These are phyloP conservation scores for Xenopus laevis DNA, from an alignment of 2,113 vertebrate genomes.

Conservation along the genomic window DNA sequence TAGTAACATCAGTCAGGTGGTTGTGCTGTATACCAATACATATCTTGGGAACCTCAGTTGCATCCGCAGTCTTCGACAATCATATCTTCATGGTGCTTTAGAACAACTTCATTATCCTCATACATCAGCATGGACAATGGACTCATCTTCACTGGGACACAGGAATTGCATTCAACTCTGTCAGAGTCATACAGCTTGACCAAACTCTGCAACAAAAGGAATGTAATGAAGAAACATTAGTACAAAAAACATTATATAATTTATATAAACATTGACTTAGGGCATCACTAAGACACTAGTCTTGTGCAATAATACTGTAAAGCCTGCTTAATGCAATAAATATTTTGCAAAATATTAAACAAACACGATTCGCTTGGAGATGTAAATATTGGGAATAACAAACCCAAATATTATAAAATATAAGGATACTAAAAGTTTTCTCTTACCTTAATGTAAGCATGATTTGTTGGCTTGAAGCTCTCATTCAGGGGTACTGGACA, in stretches of 20 bases:
- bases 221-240: background rate
- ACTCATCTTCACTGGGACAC: slow-evolving; percentile 73
- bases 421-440: background rate
- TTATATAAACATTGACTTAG: no score
- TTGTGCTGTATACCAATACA: no score
- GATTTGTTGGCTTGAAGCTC: slow-evolving; percentile 81
- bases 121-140: slow-evolving; percentile 81
- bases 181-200: slow-evolving; percentile 73
- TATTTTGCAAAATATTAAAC: no score
- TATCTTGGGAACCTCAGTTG: slow-evolving; percentile 58
- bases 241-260: no score
- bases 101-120: slow-evolving; percentile 71
- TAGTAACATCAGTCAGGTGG: no score
- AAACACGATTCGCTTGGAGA: no score
- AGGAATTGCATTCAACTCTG: slow-evolving; percentile 68
- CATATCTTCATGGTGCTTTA: slow-evolving; percentile 80
- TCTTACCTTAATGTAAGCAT: slow-evolving; percentile 85
- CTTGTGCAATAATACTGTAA: no score
- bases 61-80: slow-evolving; percentile 83
- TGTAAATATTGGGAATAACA: no score
- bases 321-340: no score
- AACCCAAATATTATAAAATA: no score
- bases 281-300: no score
- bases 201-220: slow-evolving; percentile 67
- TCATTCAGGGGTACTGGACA: slow-evolving; percentile 59